These are phyloP conservation scores for Lacerta agilis DNA, from an alignment of 2,797 vertebrate species.

Conservation along the genomic window DNA sequence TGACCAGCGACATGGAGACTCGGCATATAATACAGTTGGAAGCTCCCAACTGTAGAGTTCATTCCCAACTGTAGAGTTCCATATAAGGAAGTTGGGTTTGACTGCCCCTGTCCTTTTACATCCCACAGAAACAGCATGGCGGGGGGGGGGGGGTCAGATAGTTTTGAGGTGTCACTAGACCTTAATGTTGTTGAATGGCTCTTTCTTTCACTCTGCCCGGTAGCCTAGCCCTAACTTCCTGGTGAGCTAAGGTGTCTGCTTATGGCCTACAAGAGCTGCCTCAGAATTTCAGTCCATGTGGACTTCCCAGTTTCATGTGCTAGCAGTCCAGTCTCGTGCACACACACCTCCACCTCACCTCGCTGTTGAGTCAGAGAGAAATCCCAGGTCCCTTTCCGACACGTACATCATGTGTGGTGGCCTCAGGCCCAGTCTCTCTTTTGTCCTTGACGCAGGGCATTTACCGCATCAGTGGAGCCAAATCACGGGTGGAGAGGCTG, in stretches of 20 bases:
- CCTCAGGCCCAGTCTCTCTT: not conserved
- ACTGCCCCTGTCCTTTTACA: too few relatives aligned
- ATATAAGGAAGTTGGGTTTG: too few relatives aligned
- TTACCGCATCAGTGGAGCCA: conserved; percentile 92
- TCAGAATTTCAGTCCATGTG: not conserved
- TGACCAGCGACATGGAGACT: too few relatives aligned
- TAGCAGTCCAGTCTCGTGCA: not conserved
- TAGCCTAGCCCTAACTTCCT: not conserved
- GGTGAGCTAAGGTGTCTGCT: not conserved
- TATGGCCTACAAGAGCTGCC: not conserved
- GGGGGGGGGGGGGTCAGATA: not conserved
- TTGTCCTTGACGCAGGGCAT: conserved; percentile 81
- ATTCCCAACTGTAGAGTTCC: too few relatives aligned
- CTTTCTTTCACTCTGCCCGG: not conserved
- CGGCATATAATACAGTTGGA: too few relatives aligned
- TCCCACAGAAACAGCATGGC: not conserved
- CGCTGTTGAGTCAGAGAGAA: not conserved
- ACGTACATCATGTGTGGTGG: not conserved
- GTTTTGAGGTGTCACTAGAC: not conserved
- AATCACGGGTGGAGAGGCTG: conserved; percentile 89
- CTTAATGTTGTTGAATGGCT: not conserved
- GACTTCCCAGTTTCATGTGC: not conserved
- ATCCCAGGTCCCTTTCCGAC: not conserved
- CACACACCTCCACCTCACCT: not conserved
- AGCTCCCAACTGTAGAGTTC: too few relatives aligned